A percentile compares a stretch with the other conserved stretches of the same genome.
Conservation (phyloP, 2,797 vertebrate species). For the Centroberyx gerrardi region DNA sequence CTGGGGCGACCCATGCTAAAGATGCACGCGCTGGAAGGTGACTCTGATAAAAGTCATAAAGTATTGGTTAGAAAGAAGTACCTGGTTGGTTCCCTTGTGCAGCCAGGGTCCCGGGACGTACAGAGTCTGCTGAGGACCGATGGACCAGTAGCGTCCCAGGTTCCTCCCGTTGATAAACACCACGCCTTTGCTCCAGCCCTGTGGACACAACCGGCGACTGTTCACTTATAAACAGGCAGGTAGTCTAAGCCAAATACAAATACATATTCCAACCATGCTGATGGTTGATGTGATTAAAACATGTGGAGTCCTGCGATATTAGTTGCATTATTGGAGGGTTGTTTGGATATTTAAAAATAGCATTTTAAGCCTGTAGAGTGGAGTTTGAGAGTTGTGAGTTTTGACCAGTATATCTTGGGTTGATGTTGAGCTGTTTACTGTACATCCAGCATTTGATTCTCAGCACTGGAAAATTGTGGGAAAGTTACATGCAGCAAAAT, state of each 20-base stretch:
- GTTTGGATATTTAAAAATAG: too few species aligned
- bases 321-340: too few species aligned
- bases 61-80: slow-evolving; percentile 53
- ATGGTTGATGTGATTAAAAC: too few species aligned
- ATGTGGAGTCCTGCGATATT: too few species aligned
- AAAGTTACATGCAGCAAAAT: background rate
- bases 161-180: slow-evolving; percentile 93
- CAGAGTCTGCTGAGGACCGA: slow-evolving; percentile 93
- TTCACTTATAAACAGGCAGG: background rate
- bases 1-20: background rate
- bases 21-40: background rate
- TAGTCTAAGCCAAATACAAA: background rate
- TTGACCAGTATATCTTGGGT: background rate
- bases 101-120: slow-evolving; percentile 93
- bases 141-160: slow-evolving; percentile 92
- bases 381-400: background rate
- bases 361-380: too few species aligned
- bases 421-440: background rate
- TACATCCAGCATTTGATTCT: background rate
- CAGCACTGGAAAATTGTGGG: background rate
- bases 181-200: slow-evolving; percentile 95
- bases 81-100: slow-evolving; percentile 89
- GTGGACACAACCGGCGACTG: slow-evolving; percentile 28
- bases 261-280: too few species aligned
- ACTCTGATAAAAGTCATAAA: too few species aligned